Evolutionary conservation across 2,797 vertebrate genomes (phyloP).

Genomic region (Crocodylus rhombifer): DNA sequence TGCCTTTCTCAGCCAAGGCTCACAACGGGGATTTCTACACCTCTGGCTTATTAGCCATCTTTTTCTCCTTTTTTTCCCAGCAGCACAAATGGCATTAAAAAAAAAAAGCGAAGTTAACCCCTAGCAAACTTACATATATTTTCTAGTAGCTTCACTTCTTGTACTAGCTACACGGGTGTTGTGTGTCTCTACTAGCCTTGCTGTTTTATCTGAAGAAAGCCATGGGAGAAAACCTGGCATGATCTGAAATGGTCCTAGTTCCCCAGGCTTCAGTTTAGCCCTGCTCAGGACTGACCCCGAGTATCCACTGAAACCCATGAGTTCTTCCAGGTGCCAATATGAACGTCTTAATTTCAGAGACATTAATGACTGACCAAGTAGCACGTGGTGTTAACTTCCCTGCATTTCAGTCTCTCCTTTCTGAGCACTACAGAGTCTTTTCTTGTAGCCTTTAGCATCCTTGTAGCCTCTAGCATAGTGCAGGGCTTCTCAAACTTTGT

Average conservation of each 20-base stretch:
- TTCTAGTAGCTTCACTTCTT: not conserved
- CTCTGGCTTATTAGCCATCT: conserved; percentile 44
- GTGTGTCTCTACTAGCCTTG: rapidly evolving
- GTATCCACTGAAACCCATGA: not conserved
- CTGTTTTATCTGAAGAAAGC: not conserved
- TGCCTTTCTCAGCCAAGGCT: conserved; percentile 56
- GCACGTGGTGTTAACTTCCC: not conserved
- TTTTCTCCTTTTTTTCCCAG: not conserved
- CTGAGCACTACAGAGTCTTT: not conserved
- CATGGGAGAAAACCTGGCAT: not conserved
- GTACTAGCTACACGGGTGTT: not conserved
- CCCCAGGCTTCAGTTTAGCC: not conserved
- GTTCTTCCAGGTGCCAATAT: not conserved
- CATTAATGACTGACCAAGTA: not conserved
- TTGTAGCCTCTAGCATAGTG: not conserved
- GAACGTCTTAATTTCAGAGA: not conserved
- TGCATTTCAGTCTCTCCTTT: not conserved
- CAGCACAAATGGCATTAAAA: conserved; percentile 1
- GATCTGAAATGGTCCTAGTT: not conserved
- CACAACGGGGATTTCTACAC: conserved; percentile 35
- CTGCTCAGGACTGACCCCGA: not conserved
- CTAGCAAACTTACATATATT: not conserved
- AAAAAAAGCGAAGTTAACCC: conserved; percentile 11
- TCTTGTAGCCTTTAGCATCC: not conserved
- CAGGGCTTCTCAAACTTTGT: too few species aligned